Evolutionary conservation across 1,140 invertebrate genomes (phyloP).

Genomic region (Ladona fulva): DNA sequence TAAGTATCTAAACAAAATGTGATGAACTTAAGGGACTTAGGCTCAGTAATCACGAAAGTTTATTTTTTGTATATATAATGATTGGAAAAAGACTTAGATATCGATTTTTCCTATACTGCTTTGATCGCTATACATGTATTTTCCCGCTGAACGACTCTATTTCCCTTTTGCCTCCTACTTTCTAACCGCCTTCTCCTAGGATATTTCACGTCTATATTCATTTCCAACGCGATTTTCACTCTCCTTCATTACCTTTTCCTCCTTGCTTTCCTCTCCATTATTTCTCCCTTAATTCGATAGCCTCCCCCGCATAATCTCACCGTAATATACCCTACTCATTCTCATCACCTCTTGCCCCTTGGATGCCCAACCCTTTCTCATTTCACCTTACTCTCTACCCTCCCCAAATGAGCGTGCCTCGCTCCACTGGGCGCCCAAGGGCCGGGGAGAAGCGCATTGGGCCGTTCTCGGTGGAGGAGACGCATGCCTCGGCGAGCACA

Average conservation of each 20-base stretch:
- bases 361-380: background rate
- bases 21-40: too few species aligned
- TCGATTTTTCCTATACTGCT: too few species aligned
- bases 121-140: too few species aligned
- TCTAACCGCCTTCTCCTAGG: too few species aligned
- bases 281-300: background rate
- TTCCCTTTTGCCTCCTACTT: too few species aligned
- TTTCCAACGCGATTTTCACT: too few species aligned
- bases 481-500: background rate
- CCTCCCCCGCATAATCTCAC: background rate
- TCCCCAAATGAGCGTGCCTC: background rate
- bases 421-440: background rate
- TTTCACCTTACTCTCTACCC: background rate
- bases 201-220: too few species aligned
- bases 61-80: too few species aligned
- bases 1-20: too few species aligned
- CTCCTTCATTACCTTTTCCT: background rate
- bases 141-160: too few species aligned
- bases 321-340: background rate
- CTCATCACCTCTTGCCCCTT: background rate
- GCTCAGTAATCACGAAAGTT: too few species aligned
- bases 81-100: too few species aligned
- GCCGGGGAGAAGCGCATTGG: background rate
- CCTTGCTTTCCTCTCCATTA: background rate
- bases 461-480: background rate